Evolutionary conservation across 2,113 vertebrate species (phyloP), one percentile per base, ranked within the genome.

Genomic region (Alaudala cheleensis): DNA sequence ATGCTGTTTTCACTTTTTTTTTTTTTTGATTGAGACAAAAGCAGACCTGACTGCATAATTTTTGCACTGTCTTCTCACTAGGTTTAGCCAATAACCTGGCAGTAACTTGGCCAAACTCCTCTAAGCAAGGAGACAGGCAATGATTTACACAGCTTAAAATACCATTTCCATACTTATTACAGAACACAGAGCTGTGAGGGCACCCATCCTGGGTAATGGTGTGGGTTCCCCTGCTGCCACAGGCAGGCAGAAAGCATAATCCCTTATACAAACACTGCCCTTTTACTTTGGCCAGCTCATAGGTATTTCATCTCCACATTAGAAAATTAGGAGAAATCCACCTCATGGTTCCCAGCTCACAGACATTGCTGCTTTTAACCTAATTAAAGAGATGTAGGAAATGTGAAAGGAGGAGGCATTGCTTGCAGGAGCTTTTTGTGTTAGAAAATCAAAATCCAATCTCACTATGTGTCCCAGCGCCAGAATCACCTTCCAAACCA

Each of bases 201-300:
- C 17, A 54, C 22, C 7, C 2, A 2, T 50, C 28, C 42, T 53
- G n/a, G 20, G 26, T 47, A 39, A 53, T n/a, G 28, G 62, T 69
- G 26, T 24, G 6, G 9, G 14, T 33, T 93, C 28, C 51, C 26
- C 28, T 58, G 73, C 73, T 77, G 79, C 54, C 62, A 80, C 62
- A 77, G 71, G 22, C 79, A 77, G 76, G 9, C 74, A 92, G 57
- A 61, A 85, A 50, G 39, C 42, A 42, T 58, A 93, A 92, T 88
- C 40, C 31, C 44, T 86, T 42, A 12, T 9, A 60, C 8, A 81
- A 90, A 93, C 74, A 66, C 42, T 34, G 54, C 28, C 24, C 14
- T 90, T 86, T 78, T 61, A 18, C 74, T 93, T 79, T 60, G 51
- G 56, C 28, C 39, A 47, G 11, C 47, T 94, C 72, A 47, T 33